Conservation (phyloP, 2,797 vertebrate genomes). For the Eurystomus glaucurus region DNA sequence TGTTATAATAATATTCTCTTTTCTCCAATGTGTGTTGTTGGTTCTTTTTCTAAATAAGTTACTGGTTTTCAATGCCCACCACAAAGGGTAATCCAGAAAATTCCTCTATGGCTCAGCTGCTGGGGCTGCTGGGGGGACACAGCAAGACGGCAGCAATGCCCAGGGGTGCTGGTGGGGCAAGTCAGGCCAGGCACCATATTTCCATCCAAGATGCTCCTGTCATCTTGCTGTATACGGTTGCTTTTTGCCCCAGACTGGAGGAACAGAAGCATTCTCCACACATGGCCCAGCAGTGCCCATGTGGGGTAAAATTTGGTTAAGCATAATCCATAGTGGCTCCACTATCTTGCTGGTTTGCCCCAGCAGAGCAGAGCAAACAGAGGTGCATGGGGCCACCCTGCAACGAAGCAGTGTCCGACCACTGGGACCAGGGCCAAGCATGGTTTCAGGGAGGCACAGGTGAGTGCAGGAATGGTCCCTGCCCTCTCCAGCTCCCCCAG, state of each 20-base stretch:
- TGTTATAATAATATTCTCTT: background rate
- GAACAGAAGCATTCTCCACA: background rate
- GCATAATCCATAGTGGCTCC: background rate
- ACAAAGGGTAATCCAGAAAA: background rate
- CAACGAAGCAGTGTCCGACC: rapidly evolving
- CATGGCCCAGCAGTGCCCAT: background rate
- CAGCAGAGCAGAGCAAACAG: background rate
- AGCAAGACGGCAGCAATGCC: background rate
- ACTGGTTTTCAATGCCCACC: background rate
- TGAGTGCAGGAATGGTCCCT: no score
- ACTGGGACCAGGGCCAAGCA: rapidly evolving
- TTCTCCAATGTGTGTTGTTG: background rate
- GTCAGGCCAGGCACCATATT: background rate
- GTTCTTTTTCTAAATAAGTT: background rate
- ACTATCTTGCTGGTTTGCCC: background rate
- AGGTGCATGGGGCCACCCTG: rapidly evolving
- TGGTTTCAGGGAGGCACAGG: background rate
- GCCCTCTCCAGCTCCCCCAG: background rate
- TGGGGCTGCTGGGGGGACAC: background rate
- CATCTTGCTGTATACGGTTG: rapidly evolving
- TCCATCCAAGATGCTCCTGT: rapidly evolving
- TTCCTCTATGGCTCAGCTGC: background rate
- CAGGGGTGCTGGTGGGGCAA: background rate
- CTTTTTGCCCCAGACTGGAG: background rate
- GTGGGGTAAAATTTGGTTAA: no score